Base-by-base conservation (phyloP, 1,140 invertebrate genomes). In the Nymphalis io region DNA sequence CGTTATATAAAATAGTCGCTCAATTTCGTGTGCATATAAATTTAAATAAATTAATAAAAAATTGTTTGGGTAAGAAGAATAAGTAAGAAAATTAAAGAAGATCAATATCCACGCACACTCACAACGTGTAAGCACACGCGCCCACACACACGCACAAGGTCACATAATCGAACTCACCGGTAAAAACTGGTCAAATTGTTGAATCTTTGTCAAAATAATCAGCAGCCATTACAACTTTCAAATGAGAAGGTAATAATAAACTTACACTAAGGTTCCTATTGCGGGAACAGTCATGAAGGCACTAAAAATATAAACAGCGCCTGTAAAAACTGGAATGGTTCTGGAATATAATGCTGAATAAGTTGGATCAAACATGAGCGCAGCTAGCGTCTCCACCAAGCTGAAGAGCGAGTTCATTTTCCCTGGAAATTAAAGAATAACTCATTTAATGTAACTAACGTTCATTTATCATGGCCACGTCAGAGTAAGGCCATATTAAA, bases 381-480 rank as follows among this genome's bases (percentile, higher is more conserved):
- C 88, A 0, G 83, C 88, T 0, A 88, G 55, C 0, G 89, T 90
- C 63, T 91, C 89, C 55, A 91, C 85, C n/a, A 91, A 65, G 51
- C 89, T 91, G 78, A 91, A 89, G 6, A 91, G 63, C 0, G 89
- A 91, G 66, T 91, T 91, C 81, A 89, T 89, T 82, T 90, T 91
- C n/a, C 89, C 89, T 91, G 77, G 21, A 82, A 88, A 77, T 58
- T 44, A 58, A 27, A 58, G 15, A 59, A 39, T 48, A 63, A 48
- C 20, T 48, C 39, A 46, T 42, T 60, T 60, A 33, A 42, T 46
- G 51, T 27, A 55, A 23, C 51, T 55, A 33, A 13, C n/a, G 44
- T 23, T 48, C 40, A 44, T 48, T 44, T 48, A 62, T 55, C 51
- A 51, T 18, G 20, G 23, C 51, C 13, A 55, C 11, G 51, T 55